Conservation (phyloP, 2,888 invertebrate species). For the Agrochola circellaris region DNA sequence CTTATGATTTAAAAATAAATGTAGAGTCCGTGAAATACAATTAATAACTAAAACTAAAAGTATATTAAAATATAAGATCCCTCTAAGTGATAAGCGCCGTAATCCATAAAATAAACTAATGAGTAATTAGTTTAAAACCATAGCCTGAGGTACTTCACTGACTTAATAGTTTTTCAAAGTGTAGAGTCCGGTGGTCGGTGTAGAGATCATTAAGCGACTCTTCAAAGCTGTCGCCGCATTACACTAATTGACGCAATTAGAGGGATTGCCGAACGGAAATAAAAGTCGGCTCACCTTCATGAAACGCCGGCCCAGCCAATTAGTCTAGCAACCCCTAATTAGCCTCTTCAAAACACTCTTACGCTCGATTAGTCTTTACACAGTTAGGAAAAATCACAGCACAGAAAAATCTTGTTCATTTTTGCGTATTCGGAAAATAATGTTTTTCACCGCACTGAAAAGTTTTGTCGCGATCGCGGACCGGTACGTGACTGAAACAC, state of each 20-base stretch:
- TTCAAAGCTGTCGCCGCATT: slow-evolving; percentile 90
- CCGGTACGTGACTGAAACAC: slow-evolving; percentile 53
- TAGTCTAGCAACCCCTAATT: slow-evolving; percentile 88
- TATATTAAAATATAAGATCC: slow-evolving; percentile 45
- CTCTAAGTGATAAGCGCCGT: slow-evolving; percentile 62
- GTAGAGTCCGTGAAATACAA: slow-evolving; percentile 18
- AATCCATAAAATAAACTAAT: slow-evolving; percentile 68
- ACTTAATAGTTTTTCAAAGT: slow-evolving; percentile 81
- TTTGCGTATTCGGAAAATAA: slow-evolving; percentile 70
- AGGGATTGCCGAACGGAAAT: slow-evolving; percentile 91
- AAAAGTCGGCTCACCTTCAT: slow-evolving; percentile 91
- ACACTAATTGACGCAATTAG: slow-evolving; percentile 91
- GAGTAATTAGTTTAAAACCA: slow-evolving; percentile 68
- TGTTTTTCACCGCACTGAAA: slow-evolving; percentile 84
- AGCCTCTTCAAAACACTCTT: slow-evolving; percentile 85
- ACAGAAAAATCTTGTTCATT: slow-evolving; percentile 82
- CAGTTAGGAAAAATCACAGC: slow-evolving; percentile 80
- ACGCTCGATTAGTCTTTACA: slow-evolving; percentile 81
- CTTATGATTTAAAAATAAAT: slow-evolving; percentile 8
- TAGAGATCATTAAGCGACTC: slow-evolving; percentile 88
- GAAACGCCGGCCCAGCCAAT: slow-evolving; percentile 90
- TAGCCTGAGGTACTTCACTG: slow-evolving; percentile 58
- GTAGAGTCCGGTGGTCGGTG: slow-evolving; percentile 74
- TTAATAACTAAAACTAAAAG: slow-evolving; percentile 42
- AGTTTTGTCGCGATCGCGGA: slow-evolving; percentile 88